phyloP scores from a whole-genome alignment of 2,797 vertebrate genomes.

The Betta splendens region DNA sequence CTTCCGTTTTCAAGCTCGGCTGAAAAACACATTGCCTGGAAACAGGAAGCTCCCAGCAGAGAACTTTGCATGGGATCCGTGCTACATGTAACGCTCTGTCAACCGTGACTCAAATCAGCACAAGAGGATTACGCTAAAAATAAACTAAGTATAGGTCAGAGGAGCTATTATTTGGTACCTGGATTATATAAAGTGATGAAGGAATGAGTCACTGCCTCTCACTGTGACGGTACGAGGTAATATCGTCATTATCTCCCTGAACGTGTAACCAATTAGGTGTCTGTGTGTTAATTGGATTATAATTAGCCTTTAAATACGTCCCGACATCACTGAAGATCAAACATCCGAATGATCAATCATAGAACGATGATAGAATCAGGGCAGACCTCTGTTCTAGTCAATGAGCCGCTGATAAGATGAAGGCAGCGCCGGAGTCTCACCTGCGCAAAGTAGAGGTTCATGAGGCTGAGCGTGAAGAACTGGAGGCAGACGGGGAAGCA shows the following conservation, averaged over 20 bases:
- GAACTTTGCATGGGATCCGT: background rate
- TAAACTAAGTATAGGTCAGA: constrained; percentile 33
- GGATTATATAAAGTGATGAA: constrained; percentile 36
- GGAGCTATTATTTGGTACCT: constrained; percentile 38
- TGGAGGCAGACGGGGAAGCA: constrained; percentile 97
- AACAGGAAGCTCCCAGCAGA: constrained; percentile 50
- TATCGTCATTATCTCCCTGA: background rate
- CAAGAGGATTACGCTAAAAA: constrained; percentile 53
- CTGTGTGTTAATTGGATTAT: background rate
- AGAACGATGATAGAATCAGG: too few species aligned
- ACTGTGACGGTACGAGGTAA: constrained; percentile 20
- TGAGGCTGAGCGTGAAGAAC: constrained; percentile 96
- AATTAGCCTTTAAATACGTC: background rate
- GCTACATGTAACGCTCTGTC: background rate
- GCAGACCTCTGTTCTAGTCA: too few species aligned
- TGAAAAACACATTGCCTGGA: background rate
- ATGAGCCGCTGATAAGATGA: too few species aligned
- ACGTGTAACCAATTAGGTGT: too few species aligned
- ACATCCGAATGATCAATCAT: background rate
- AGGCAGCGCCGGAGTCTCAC: constrained; percentile 71
- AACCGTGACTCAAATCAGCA: constrained; percentile 38
- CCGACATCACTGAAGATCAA: too few species aligned
- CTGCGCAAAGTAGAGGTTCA: constrained; percentile 97
- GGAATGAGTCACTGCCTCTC: constrained; percentile 36
- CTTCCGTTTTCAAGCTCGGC: constrained; percentile 51